Base-by-base conservation (phyloP, 2,113 vertebrate genomes). In the Ptilorrhoa leucosticta region DNA sequence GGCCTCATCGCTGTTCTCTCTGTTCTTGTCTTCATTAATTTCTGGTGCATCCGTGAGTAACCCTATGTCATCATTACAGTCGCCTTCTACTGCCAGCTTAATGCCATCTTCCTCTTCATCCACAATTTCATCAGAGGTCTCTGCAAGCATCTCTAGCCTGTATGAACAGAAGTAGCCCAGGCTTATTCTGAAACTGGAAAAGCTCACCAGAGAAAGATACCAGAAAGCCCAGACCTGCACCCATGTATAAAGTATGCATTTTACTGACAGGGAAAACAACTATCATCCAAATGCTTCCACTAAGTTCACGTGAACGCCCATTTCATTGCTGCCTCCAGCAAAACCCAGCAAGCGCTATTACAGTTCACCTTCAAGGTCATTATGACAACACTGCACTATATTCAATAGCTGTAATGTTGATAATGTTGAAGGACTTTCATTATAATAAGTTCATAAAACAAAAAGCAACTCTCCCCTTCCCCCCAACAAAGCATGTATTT, bases 111-210 rank as follows among this genome's bases (percentile, higher is more conserved):
- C 97, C 35, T 96, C 95, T 84, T 97, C 96, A 40, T 91, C 80
- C 83, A 58, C 87, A 21, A 90, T 64, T 81, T 97, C 97, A 44
- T 86, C 75, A 18, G 97, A 95, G 57, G 96, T 91, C 80, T 98
- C 98, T 64, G 95, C 15, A 1, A 98, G 95, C 91, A 98, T 96
- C 69, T 97, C 92, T 48, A 97, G 50, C 98, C 98, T 99, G 83
- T 4, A 64, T 50, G 47, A 80, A 88, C 15, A 77, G 47, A 94
- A 92, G 31, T 4, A 93, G 71, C 26, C 31, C 33, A 45, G 31
- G 17, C 48, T 83, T 80, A 87, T 31, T 75, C 45, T 89, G 44
- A 60, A 65, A 66, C 28, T 40, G 42, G 37, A 13, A n/a, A 60
- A n/a, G 18, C 21, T 24, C 23, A 35, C 5, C 26, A 50, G 26